Evolutionary conservation across 2,113 vertebrate species (phyloP).

Genomic region (Nerophis ophidion): DNA sequence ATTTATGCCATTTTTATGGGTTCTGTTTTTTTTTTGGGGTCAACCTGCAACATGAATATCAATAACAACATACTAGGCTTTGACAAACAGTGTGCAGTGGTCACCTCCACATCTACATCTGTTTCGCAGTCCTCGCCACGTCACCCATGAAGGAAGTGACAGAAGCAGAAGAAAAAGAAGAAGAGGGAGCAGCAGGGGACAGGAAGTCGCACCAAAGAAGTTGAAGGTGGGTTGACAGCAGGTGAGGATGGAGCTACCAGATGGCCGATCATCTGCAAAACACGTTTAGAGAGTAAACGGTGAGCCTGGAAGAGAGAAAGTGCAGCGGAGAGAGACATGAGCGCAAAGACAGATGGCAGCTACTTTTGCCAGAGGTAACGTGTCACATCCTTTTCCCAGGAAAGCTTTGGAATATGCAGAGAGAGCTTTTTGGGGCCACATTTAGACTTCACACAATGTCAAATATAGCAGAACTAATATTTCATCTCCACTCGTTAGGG

Average conservation of each 20-base stretch:
- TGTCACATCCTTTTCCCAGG: conserved; percentile 20
- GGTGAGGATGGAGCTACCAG: conserved; percentile 26
- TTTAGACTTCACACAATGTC: conserved; percentile 23
- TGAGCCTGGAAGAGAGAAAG: conserved; percentile 30
- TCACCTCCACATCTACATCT: conserved; percentile 13
- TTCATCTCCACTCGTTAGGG: not conserved
- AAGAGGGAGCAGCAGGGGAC: conserved; percentile 14
- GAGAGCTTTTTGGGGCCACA: conserved; percentile 12
- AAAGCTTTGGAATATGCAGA: conserved; percentile 17
- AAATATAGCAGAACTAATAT: conserved; percentile 4
- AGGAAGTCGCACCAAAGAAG: conserved; percentile 17
- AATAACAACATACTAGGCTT: not conserved
- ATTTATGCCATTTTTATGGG: no score
- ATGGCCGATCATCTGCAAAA: conserved; percentile 55
- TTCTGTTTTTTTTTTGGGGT: no score
- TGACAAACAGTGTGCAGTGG: conserved; percentile 46
- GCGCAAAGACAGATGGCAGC: conserved; percentile 13
- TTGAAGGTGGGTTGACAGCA: conserved; percentile 33
- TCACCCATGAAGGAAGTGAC: conserved; percentile 15
- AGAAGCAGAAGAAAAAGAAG: not conserved
- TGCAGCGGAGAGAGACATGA: conserved; percentile 26
- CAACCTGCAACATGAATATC: not conserved
- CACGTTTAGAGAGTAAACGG: conserved; percentile 52
- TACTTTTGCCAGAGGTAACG: conserved; percentile 38
- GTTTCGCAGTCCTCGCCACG: not conserved